Evolutionary conservation across 2,888 invertebrate genomes (phyloP).

Genomic region (Lithophane socia): DNA sequence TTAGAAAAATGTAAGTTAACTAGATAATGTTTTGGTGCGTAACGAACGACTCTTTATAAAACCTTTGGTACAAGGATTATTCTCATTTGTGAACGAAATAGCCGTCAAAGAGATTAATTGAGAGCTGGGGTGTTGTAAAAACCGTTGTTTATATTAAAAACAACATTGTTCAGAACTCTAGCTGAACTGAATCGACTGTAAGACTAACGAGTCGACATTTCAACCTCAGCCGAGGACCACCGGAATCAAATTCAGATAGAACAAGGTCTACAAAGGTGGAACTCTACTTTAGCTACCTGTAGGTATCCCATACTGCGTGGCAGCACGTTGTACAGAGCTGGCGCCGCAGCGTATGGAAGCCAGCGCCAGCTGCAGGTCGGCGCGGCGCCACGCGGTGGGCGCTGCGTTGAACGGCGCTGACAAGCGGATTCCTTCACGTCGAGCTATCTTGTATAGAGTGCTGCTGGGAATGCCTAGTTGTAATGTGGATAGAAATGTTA

Average conservation of each 20-base stretch:
- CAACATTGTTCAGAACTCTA: background rate
- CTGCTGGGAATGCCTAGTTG: conserved; percentile 95
- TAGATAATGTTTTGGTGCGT: background rate
- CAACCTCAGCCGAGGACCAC: background rate
- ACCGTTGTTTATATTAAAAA: background rate
- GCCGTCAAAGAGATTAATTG: too few relatives aligned
- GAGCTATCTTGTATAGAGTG: conserved; percentile 97
- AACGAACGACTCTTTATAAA: background rate
- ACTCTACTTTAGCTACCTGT: conserved; percentile 10
- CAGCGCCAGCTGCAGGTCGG: conserved; percentile 95
- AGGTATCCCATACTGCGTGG: conserved; percentile 96
- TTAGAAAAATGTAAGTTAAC: background rate
- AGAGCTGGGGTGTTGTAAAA: background rate
- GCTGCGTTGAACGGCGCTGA: conserved; percentile 98
- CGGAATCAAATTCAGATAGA: background rate
- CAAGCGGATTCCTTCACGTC: conserved; percentile 96
- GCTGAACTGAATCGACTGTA: background rate
- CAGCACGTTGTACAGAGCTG: conserved; percentile 96
- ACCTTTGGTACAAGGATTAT: background rate
- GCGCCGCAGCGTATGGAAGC: conserved; percentile 95
- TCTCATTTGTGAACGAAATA: background rate
- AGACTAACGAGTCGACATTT: background rate
- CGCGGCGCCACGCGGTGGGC: conserved; percentile 96
- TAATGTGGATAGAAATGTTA: background rate
- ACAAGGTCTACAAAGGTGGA: background rate